A percentile compares a stretch with the other conserved stretches of the same genome.
These are phyloP conservation scores for Drosophila diplacantha DNA, from an alignment of 2,888 invertebrate genomes.

Conservation along the genomic window DNA sequence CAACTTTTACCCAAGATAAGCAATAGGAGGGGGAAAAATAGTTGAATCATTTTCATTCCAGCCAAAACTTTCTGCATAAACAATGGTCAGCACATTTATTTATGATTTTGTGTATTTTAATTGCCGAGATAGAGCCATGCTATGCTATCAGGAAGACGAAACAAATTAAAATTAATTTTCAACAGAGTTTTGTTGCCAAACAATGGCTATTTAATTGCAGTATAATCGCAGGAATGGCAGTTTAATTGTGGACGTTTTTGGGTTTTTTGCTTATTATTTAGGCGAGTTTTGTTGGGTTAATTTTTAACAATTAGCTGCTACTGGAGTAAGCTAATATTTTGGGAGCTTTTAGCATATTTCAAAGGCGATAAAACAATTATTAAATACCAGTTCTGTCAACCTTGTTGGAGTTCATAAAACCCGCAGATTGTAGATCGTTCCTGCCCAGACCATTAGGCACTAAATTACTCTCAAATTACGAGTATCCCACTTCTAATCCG, in stretches of 20 bases:
- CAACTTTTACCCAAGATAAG: conserved; percentile 9
- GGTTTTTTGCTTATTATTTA: conserved; percentile 5
- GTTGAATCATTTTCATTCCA: conserved; percentile 12
- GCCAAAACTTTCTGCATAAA: conserved; percentile 8
- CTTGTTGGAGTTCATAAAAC: conserved; percentile 2
- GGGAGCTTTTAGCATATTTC: not conserved
- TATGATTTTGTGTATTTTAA: conserved; percentile 5
- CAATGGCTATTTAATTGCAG: conserved; percentile 12
- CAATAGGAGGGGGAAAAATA: conserved; percentile 7
- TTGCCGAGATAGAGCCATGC: conserved; percentile 4
- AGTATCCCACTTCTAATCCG: conserved; percentile 29
- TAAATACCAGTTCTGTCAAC: not conserved
- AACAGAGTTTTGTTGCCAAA: conserved; percentile 13
- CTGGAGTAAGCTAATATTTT: not conserved
- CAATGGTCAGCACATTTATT: conserved; percentile 9
- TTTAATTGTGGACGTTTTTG: conserved; percentile 9
- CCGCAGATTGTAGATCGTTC: not conserved
- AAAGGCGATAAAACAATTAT: not conserved
- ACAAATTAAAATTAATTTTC: conserved; percentile 16
- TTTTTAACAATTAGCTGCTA: not conserved
- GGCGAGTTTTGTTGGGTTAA: not conserved
- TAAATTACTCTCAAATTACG: conserved; percentile 36
- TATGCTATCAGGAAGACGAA: not conserved
- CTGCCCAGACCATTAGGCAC: conserved; percentile 28
- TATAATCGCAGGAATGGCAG: conserved; percentile 18